Evolutionary conservation across 37 sponge, comb jelly and placozoan species (phyloP), one percentile per base, ranked within the genome.

Genomic region (Halichondria panicea): DNA sequence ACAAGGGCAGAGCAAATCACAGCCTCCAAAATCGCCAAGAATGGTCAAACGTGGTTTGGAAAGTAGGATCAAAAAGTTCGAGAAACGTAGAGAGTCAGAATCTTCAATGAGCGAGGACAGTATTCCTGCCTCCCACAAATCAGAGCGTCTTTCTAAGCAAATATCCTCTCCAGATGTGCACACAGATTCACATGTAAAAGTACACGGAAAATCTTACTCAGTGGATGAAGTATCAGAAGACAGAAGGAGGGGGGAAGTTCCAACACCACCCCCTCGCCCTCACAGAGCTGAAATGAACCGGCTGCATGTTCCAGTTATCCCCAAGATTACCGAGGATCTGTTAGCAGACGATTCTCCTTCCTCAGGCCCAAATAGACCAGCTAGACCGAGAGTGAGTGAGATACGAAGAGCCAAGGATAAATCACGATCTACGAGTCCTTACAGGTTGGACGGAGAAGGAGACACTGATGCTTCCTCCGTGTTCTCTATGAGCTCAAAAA

Each of bases 381-480:
- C n/a, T n/a, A 33, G 75, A 60, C 75, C 75, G 18, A 56, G 75
- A 2, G 28, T 21, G 46, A 75, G 60, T 35, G 75, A 75, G 48
- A 75, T 75, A 43, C 39, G 24, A 7, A 32, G 63, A 6, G 75
- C 75, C 39, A 5, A 19, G 4, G 50, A 48, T 13, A 48, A 48
- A 48, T 18, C 50, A 48, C 50, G 50, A 13, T 48, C 50, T 13
- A 9, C 50, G 50, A 48, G 50, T 48, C 50, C 50, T 48, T n/a
- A n/a, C n/a, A 48, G 50, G 50, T 13, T 48, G 13, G 50, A 13
- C 13, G 50, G 50, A 4, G 34, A 33, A 28, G 63, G 34, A 32
- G 63, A 62, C 24, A 33, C 63, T 3, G 63, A 62, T 31, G 18
- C 30, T 7, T 33, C 34, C 34, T 28, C 63, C 63, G 30, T 62